Evolutionary conservation across 2,797 vertebrate species (phyloP), one percentile per base, ranked within the genome.

Genomic region (Cottoperca gobio): DNA sequence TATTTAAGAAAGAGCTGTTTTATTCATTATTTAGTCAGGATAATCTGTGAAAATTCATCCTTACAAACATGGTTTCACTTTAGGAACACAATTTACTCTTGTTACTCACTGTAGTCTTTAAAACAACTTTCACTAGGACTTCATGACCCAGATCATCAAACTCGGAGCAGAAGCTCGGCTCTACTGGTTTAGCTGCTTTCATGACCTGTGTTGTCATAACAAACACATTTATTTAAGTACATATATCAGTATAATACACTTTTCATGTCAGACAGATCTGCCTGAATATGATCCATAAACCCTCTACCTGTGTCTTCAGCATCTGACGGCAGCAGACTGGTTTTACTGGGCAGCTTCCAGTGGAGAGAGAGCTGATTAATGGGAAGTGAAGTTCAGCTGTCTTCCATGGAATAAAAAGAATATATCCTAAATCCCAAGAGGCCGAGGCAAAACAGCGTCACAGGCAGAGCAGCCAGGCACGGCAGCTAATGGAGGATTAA

Each of bases 101-200:
- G 37, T 53, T 65, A 49, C 17, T 59, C 19, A 54, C 17, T 17
- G 3, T 9, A 12, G 8, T 31, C 28, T 43, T 61, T 54, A 8
- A 54, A 60, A 45, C 5, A 60, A 40, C 35, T 73, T 70, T 61
- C 21, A 55, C 50, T 57, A 54, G 4, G 19, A 26, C 16, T 33
- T n/a, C 45, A 14, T 71, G 70, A 67, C 53, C 35, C 23, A 49
- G 40, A 75, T 65, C 60, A 64, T 60, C 9, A 49, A 12, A 70
- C 6, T 59, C 42, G 42, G 46, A 67, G 55, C 24, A 58, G 24
- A 48, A 46, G 42, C 10, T 65, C 62, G 46, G 71, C 28, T 81
- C 19, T 21, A 37, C 83, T 69, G 65, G 82, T 84, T 49, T 21
- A 48, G 31, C 70, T 70, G 50, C 75, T 68, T 81, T 81, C 24